Evolutionary conservation across 2,113 vertebrate genomes (phyloP).

Genomic region (Lamprotornis superbus): DNA sequence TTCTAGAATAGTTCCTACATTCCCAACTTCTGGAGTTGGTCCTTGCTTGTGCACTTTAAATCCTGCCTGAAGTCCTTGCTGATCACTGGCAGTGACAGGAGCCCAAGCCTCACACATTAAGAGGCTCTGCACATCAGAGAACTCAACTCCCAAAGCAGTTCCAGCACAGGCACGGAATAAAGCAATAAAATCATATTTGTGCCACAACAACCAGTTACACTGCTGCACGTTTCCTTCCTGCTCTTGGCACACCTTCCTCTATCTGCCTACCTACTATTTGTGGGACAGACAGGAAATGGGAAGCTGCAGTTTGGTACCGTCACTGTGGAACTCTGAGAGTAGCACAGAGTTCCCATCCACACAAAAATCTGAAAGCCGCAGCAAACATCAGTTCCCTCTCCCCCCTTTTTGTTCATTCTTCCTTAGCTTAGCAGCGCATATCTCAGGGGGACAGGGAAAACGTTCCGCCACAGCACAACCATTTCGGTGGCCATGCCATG

Average conservation of each 20-base stretch:
- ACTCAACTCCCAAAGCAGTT: not conserved
- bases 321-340: not conserved
- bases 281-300: not conserved
- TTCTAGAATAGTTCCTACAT: not conserved
- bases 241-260: not conserved
- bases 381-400: not conserved
- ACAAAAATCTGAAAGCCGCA: not conserved
- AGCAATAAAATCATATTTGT: not conserved
- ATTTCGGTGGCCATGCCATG: accelerated
- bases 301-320: not conserved
- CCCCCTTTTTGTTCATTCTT: not conserved
- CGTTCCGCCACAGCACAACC: not conserved
- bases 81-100: not conserved
- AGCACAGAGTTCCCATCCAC: not conserved
- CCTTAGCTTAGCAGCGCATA: not conserved
- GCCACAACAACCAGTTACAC: not conserved
- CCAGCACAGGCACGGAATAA: not conserved
- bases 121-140: not conserved
- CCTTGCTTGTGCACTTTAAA: not conserved
- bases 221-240: not conserved
- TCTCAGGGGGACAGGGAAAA: not conserved
- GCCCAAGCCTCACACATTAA: not conserved
- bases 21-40: not conserved
- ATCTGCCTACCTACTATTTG: not conserved
- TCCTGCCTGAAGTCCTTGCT: not conserved